Evolutionary conservation across 2,888 invertebrate species (phyloP).

Genomic region (Lasioglossum villosulum): DNA sequence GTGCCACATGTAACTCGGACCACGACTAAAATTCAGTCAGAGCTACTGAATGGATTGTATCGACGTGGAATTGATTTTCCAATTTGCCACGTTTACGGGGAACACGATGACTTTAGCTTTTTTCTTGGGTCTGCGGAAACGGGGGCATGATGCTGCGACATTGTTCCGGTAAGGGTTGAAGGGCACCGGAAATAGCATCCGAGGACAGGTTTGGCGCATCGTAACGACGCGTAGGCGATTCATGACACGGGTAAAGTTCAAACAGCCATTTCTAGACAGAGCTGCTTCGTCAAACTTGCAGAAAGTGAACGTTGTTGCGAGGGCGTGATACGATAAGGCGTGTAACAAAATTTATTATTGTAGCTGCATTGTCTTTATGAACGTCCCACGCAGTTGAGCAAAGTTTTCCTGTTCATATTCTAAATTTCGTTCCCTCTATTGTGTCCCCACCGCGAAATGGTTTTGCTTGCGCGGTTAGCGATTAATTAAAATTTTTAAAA

Average conservation of each 20-base stretch:
- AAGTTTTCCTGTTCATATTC: neutral
- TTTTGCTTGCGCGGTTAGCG: neutral
- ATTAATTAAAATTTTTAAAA: no score
- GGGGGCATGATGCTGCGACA: neutral
- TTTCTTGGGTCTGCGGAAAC: neutral
- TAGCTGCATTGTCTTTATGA: neutral
- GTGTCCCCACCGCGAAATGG: neutral
- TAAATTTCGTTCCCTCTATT: neutral
- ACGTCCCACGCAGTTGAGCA: neutral
- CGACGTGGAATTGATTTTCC: neutral
- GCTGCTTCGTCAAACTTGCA: neutral
- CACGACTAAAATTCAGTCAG: neutral
- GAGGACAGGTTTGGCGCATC: constrained; percentile 36
- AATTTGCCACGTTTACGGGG: neutral
- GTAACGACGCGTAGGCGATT: constrained; percentile 27
- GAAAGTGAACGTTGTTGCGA: neutral
- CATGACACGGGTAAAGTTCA: constrained; percentile 27
- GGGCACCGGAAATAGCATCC: constrained; percentile 5
- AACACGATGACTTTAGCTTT: neutral
- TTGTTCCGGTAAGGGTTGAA: constrained; percentile 12
- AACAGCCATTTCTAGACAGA: constrained; percentile 8
- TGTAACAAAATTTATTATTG: neutral
- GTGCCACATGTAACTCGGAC: neutral
- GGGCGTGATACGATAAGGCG: neutral
- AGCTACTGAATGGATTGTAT: neutral